Evolutionary conservation across 2,888 invertebrate species (phyloP).

Genomic region (Hyposoter dolosus): DNA sequence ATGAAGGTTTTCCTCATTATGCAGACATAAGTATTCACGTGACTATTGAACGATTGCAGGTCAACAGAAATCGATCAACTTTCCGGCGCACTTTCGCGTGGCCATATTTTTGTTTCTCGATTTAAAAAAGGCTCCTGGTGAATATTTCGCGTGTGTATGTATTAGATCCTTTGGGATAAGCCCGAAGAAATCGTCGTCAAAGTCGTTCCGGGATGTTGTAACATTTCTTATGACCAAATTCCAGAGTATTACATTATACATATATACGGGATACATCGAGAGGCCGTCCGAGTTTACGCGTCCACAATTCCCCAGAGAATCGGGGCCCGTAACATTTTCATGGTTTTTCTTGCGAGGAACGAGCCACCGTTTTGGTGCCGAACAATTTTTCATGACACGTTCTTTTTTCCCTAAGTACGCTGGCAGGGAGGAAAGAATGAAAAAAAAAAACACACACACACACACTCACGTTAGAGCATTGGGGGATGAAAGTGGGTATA

Average conservation of each 20-base stretch:
- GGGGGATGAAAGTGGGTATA: slow-evolving; percentile 33
- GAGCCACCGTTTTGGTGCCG: slow-evolving; percentile 31
- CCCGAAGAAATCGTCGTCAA: slow-evolving; percentile 26
- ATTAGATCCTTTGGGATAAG: slow-evolving; percentile 28
- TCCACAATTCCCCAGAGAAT: slow-evolving; percentile 44
- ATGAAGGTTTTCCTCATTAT: not conserved
- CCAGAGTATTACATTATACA: slow-evolving; percentile 18
- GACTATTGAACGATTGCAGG: not conserved
- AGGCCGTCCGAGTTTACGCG: slow-evolving; percentile 54
- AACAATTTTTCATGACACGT: slow-evolving; percentile 48
- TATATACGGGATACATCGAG: slow-evolving; percentile 36
- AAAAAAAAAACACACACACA: not conserved
- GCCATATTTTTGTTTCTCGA: slow-evolving; percentile 23
- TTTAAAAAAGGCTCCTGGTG: slow-evolving; percentile 21
- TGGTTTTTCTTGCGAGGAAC: slow-evolving; percentile 49
- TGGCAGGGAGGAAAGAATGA: not conserved
- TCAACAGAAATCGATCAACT: slow-evolving; percentile 36
- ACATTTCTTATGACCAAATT: slow-evolving; percentile 28
- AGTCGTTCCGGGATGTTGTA: slow-evolving; percentile 40
- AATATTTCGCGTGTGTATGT: slow-evolving; percentile 7
- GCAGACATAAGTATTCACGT: not conserved
- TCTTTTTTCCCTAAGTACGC: slow-evolving; percentile 29
- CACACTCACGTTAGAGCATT: not conserved
- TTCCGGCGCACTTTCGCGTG: slow-evolving; percentile 9
- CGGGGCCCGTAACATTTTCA: slow-evolving; percentile 56